Evolutionary conservation across 2,888 invertebrate genomes (phyloP).

Genomic region (Cephus sareptanus): DNA sequence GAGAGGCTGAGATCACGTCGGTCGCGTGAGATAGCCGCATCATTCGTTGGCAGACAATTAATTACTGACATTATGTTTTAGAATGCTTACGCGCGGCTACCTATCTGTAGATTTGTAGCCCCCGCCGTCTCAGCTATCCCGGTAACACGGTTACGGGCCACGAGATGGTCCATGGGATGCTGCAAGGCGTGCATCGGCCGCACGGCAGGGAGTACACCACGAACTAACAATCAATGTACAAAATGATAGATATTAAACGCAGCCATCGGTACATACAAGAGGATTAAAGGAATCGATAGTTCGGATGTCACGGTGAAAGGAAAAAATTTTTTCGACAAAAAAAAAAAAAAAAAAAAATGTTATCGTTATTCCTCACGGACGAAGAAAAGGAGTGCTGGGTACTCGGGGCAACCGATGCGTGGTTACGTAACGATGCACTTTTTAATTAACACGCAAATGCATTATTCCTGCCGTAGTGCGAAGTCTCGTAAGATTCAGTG

Average conservation of each 20-base stretch:
- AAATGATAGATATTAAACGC: conserved; percentile 40
- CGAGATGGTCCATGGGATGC: conserved; percentile 11
- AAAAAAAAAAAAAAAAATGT: background rate
- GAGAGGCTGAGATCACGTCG: conserved; percentile 27
- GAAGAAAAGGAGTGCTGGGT: background rate
- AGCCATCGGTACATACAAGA: conserved; percentile 4
- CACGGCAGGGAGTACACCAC: conserved; percentile 13
- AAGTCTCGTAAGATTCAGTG: background rate
- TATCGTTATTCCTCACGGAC: background rate
- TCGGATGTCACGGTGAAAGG: background rate
- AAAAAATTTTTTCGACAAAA: background rate
- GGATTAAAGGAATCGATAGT: conserved; percentile 4
- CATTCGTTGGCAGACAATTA: conserved; percentile 58
- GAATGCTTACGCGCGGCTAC: conserved; percentile 52
- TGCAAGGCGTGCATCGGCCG: conserved; percentile 24
- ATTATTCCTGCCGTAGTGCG: background rate
- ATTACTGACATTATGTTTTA: conserved; percentile 59
- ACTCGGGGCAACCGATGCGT: background rate
- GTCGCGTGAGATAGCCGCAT: conserved; percentile 60
- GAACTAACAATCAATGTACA: conserved; percentile 33
- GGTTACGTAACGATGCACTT: background rate
- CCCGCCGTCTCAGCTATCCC: conserved; percentile 1
- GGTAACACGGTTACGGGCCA: conserved; percentile 22
- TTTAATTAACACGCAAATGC: background rate
- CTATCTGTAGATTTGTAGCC: conserved; percentile 47